A percentile compares a stretch with the other conserved stretches of the same genome.
phyloP scores from a whole-genome alignment of 1,140 invertebrate species.

The Acyrthosiphon pisum region DNA sequence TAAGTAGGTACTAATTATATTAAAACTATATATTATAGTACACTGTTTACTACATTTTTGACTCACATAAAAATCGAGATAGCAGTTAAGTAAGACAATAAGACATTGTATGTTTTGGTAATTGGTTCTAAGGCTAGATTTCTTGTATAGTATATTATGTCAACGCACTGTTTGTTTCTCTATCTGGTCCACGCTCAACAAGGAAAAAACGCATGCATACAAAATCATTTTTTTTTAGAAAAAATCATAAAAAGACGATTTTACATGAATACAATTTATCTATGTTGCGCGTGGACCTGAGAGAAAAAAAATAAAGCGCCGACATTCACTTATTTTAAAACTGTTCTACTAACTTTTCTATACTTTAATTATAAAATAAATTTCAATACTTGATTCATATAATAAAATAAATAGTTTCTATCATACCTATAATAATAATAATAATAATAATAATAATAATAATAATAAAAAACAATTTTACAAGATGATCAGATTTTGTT shows the following conservation, averaged over 20 bases:
- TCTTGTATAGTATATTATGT: too few species aligned
- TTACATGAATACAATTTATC: too few species aligned
- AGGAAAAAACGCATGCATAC: too few species aligned
- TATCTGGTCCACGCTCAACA: too few species aligned
- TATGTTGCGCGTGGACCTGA: not conserved
- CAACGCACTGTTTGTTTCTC: not conserved
- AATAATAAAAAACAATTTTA: not conserved
- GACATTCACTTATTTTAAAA: not conserved
- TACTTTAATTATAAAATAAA: not conserved
- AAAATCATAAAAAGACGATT: too few species aligned
- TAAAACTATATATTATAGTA: not conserved
- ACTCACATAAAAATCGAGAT: not conserved
- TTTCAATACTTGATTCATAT: not conserved
- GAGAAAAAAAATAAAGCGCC: not conserved
- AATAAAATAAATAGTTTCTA: not conserved
- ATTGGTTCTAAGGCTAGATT: not conserved
- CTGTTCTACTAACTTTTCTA: too few species aligned
- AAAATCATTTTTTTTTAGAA: not conserved
- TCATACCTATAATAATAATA: not conserved
- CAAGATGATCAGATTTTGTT: not conserved
- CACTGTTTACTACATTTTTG: not conserved
- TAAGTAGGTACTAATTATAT: not conserved
- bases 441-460: not conserved
- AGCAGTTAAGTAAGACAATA: not conserved
- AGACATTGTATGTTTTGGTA: not conserved